Evolutionary conservation across 2,797 vertebrate genomes (phyloP).

Genomic region (Potorous gilbertii): DNA sequence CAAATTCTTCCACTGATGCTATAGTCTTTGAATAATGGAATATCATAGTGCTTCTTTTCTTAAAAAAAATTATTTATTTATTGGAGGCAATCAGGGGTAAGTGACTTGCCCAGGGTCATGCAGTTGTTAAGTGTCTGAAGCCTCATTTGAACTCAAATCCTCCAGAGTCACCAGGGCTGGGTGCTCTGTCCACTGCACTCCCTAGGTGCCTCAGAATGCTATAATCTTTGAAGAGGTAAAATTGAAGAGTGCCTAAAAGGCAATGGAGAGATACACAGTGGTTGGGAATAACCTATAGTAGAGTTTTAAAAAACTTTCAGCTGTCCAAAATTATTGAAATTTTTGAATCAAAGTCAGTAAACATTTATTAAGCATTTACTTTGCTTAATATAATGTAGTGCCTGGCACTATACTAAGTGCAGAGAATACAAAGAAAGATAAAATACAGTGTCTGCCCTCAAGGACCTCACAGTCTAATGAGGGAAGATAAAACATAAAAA

Average conservation of each 20-base stretch:
- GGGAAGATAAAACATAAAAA: background rate
- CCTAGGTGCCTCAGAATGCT: background rate
- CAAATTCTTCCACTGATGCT: background rate
- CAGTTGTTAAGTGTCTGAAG: too few relatives aligned
- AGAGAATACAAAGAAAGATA: background rate
- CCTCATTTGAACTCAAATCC: too few relatives aligned
- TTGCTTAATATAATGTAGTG: background rate
- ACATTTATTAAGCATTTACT: background rate
- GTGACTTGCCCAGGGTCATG: too few relatives aligned
- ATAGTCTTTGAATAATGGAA: background rate
- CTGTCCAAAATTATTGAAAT: background rate
- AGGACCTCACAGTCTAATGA: background rate
- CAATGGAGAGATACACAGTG: background rate
- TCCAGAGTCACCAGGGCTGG: too few relatives aligned
- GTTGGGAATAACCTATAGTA: background rate
- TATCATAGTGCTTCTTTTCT: background rate
- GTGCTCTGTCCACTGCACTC: too few relatives aligned
- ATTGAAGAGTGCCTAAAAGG: background rate
- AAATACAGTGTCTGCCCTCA: background rate
- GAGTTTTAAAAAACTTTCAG: background rate
- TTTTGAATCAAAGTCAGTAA: background rate
- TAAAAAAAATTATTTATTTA: too few relatives aligned
- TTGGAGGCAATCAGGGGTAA: too few relatives aligned
- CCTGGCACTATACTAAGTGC: background rate
- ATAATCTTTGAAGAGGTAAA: background rate